Evolutionary conservation across 2,797 vertebrate genomes (phyloP).

Genomic region (Cheirogaleus major): DNA sequence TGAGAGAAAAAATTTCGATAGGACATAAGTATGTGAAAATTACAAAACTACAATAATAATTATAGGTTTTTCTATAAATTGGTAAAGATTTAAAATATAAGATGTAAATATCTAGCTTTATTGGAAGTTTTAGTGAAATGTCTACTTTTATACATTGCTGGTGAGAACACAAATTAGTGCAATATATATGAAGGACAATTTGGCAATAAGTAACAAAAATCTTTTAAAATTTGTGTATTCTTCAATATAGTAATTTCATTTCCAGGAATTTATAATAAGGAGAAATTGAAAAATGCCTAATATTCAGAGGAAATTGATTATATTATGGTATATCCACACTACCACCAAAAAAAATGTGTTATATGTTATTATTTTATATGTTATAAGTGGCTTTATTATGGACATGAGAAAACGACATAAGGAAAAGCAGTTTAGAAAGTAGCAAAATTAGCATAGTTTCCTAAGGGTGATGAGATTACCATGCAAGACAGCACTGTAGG

Average conservation of each 20-base stretch:
- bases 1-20: background rate
- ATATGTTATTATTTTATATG: background rate
- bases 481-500: background rate
- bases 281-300: slow-evolving; percentile 24
- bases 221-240: background rate
- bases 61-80: background rate
- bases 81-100: slow-evolving; percentile 8
- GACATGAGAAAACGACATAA: background rate
- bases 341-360: background rate
- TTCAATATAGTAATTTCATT: background rate
- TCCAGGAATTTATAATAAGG: background rate
- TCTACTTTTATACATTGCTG: background rate
- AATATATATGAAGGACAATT: background rate
- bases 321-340: background rate
- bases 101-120: background rate
- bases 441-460: background rate
- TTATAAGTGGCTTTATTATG: slow-evolving; percentile 20
- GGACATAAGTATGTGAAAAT: background rate
- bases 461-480: background rate
- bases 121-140: background rate
- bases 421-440: slow-evolving; percentile 16
- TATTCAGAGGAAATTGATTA: slow-evolving; percentile 20
- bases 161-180: background rate
- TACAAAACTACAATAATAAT: background rate
- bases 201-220: slow-evolving; percentile 1